Base-by-base conservation (phyloP, 2,797 vertebrate genomes). In the Atherinosoma microstoma region DNA sequence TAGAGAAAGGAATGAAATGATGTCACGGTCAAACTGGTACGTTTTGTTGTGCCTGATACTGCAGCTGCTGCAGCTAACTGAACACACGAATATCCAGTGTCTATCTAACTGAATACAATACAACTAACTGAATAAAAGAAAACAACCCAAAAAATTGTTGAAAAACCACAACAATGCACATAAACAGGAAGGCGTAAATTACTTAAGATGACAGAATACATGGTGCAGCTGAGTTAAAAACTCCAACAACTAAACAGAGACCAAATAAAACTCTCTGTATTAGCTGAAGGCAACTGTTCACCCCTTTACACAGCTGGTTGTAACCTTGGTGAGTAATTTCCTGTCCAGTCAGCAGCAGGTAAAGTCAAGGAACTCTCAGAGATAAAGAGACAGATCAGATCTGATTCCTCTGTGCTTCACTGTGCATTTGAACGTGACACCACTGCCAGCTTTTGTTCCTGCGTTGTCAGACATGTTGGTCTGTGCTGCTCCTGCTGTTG, bases 371-470 rank as follows among this genome's bases (percentile, higher is more conserved):
- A 29, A 49, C 61, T 24, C 66, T 69, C 29, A 59, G 64, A 64
- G 78, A 69, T 36, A 72, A 78, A 24, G 29, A 51, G 62, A 57
- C 27, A 35, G 40, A 62, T 69, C 60, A 40, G 63, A 76, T 73
- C 68, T 16, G 58, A 67, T 40, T 15, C 32, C 54, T 47, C 4
- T 1, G n/a, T 54, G 51, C 30, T 62, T 38, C 61, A 1, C 58
- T 6, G 38, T 0, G 18, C 40, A 58, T 70, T 67, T 58, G 71
- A 54, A 73, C 16, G 27, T 57, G 47, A 75, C 42, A 10, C 61
- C 13, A 59, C 66, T 58, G 73, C 64, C 13, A n/a, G 32, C 34
- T 58, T 47, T 57, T 56, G 69, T 63, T 73, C 66, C 57, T 59
- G 63, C 13, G 3, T 62, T 60, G 73, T 75, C 82, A 63, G 59